Conservation (phyloP, 2,888 invertebrate genomes). For the Phlogophora meticulosa region DNA sequence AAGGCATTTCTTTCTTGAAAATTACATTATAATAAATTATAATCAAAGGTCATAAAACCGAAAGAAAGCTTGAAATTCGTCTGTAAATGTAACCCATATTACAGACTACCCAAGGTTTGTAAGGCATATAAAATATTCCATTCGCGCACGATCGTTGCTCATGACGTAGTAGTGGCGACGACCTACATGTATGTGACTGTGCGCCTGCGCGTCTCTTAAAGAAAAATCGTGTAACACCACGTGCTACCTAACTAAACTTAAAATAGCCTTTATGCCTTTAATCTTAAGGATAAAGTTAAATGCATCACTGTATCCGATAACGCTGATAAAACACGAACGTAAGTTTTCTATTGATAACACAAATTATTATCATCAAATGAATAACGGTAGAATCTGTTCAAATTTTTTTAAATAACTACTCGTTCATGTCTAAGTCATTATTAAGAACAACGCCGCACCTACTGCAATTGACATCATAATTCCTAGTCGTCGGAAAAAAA, state of each 20-base stretch:
- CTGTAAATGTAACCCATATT: slow-evolving; percentile 14
- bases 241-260: slow-evolving; percentile 43
- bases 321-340: slow-evolving; percentile 35
- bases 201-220: slow-evolving; percentile 63
- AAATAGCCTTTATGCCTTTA: slow-evolving; percentile 35
- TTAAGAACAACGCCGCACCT: slow-evolving; percentile 4
- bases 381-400: slow-evolving; percentile 12
- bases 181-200: slow-evolving; percentile 71
- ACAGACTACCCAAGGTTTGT: slow-evolving; percentile 35
- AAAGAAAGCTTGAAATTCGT: slow-evolving; percentile 3
- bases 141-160: slow-evolving; percentile 30
- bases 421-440: slow-evolving; percentile 11
- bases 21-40: not conserved
- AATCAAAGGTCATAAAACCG: not conserved
- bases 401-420: slow-evolving; percentile 3
- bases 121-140: slow-evolving; percentile 51
- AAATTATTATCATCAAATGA: slow-evolving; percentile 22
- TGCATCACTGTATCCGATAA: slow-evolving; percentile 45
- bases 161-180: slow-evolving; percentile 59
- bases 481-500: slow-evolving; percentile 7
- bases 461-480: not conserved
- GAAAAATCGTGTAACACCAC: slow-evolving; percentile 59
- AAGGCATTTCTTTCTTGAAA: slow-evolving; percentile 1
- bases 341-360: slow-evolving; percentile 35
- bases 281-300: slow-evolving; percentile 40